A percentile compares a stretch with the other conserved stretches of the same genome.
Evolutionary conservation across 1,140 invertebrate species (phyloP).

Genomic region (Heliothis subflexa): DNA sequence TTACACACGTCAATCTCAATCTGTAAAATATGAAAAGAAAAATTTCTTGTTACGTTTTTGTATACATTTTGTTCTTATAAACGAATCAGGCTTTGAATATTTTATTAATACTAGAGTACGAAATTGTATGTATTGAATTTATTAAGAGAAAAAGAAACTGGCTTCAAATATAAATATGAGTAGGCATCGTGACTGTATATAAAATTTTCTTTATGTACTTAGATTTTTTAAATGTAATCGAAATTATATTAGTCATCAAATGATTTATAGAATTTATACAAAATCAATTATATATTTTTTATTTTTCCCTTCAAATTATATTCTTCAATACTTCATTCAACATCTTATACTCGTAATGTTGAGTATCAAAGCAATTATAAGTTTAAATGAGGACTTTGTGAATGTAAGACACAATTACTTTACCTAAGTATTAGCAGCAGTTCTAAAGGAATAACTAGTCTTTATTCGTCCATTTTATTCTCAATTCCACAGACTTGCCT

Average conservation of each 20-base stretch:
- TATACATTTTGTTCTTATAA: slow-evolving; percentile 1
- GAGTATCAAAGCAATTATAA: not conserved
- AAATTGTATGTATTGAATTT: not conserved
- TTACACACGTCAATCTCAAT: slow-evolving; percentile 61
- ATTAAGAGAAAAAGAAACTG: not conserved
- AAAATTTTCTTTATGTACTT: no score
- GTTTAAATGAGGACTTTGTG: not conserved
- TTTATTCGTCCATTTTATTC: slow-evolving; percentile 26
- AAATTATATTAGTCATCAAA: no score
- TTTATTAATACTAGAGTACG: not conserved
- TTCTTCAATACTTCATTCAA: no score
- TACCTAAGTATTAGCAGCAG: slow-evolving; percentile 1
- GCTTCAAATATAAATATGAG: no score
- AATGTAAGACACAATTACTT: slow-evolving; percentile 9
- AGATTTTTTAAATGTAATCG: no score
- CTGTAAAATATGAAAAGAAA: slow-evolving; percentile 30
- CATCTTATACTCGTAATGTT: not conserved
- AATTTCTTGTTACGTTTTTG: slow-evolving; percentile 16
- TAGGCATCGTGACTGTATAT: no score
- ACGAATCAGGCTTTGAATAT: not conserved
- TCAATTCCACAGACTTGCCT: slow-evolving; percentile 17
- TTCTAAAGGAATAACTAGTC: slow-evolving; percentile 23
- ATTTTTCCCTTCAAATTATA: no score
- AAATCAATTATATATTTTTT: no score
- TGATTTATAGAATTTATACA: no score